These are phyloP conservation scores for Patella pellucida DNA, from an alignment of 2,888 invertebrate species.

Conservation along the genomic window DNA sequence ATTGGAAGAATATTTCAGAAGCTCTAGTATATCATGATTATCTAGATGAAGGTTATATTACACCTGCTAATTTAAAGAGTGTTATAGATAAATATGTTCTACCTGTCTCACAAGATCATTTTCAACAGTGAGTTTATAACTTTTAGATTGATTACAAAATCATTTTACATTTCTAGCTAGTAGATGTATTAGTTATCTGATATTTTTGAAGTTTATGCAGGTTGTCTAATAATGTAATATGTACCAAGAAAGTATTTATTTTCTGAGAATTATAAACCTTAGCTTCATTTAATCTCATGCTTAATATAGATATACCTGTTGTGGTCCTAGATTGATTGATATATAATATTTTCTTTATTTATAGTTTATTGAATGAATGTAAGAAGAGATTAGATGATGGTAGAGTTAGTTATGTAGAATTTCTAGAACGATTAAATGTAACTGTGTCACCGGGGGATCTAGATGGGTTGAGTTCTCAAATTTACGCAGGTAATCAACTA, in stretches of 20 bases:
- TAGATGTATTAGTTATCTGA: not conserved
- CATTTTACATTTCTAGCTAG: not conserved
- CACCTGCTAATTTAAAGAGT: conserved; percentile 55
- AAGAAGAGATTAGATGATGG: conserved; percentile 36
- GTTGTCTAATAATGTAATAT: not conserved
- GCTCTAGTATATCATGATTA: conserved; percentile 55
- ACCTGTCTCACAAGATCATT: conserved; percentile 65
- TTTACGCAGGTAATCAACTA: conserved; percentile 55
- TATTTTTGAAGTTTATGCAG: not conserved
- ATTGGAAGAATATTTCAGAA: conserved; percentile 63
- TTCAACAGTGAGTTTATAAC: conserved; percentile 51
- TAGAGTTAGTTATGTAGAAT: conserved; percentile 66
- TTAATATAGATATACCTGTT: too few relatives aligned
- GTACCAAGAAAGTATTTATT: too few relatives aligned
- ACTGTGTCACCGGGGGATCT: conserved; percentile 65
- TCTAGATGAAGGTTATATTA: conserved; percentile 50
- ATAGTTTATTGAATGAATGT: too few relatives aligned
- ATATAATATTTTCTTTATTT: too few relatives aligned
- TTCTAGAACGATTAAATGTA: conserved; percentile 61
- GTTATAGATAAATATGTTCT: conserved; percentile 61
- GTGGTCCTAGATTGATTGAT: too few relatives aligned
- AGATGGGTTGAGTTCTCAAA: conserved; percentile 65
- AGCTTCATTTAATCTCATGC: too few relatives aligned
- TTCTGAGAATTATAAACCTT: too few relatives aligned
- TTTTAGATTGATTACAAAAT: not conserved